A percentile compares a stretch with the other conserved stretches of the same genome.
These are phyloP conservation scores for Drosophila phalerata DNA, from an alignment of 2,888 invertebrate species.

Conservation along the genomic window DNA sequence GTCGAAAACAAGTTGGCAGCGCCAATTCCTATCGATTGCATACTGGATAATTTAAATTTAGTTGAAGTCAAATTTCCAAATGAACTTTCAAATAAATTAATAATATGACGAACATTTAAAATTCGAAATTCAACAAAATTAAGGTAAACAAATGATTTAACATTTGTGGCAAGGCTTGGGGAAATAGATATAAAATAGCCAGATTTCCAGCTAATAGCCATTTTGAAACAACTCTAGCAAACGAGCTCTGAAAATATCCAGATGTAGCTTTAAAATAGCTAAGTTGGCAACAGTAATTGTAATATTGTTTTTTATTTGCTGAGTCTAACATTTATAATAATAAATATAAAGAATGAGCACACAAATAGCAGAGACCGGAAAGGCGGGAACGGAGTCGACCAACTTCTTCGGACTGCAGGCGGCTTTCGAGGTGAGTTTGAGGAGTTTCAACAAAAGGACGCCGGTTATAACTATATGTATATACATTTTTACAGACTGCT, in stretches of 20 bases:
- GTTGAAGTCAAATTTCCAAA: too few species aligned
- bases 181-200: too few species aligned
- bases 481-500: constrained; percentile 63
- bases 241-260: too few species aligned
- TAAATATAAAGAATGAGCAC: constrained; percentile 45
- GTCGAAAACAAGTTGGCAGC: constrained; percentile 36
- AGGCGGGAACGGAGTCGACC: constrained; percentile 23
- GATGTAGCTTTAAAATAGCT: too few species aligned
- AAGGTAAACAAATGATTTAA: too few species aligned
- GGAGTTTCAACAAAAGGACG: neutral
- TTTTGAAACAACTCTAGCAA: too few species aligned
- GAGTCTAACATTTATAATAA: neutral
- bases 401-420: constrained; percentile 62
- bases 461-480: constrained; percentile 28
- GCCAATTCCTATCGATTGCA: neutral
- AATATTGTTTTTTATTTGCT: constrained; percentile 17
- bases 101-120: too few species aligned
- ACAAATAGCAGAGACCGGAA: constrained; percentile 16
- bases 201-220: too few species aligned
- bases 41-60: too few species aligned
- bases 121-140: too few species aligned
- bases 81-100: too few species aligned
- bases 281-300: neutral
- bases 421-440: constrained; percentile 61
- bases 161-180: too few species aligned